Percentiles rank a stretch among this genome's conserved stretches.
These are phyloP conservation scores for Monochamus alternatus DNA, from an alignment of 2,888 invertebrate species.

Conservation along the genomic window DNA sequence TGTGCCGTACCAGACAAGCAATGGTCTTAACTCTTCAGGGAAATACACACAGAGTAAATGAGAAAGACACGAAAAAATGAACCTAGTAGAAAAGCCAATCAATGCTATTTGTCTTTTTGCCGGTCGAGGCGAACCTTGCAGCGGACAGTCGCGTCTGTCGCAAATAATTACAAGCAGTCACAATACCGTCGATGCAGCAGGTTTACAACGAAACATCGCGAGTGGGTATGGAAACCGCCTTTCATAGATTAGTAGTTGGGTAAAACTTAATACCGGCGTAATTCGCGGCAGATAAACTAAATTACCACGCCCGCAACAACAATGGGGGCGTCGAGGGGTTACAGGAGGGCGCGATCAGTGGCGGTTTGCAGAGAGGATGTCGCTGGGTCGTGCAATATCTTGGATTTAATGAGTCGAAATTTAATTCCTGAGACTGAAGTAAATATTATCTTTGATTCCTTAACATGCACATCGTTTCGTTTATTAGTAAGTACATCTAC, in stretches of 20 bases:
- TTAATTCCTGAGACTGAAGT: no score
- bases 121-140: no score
- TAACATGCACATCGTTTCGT: no score
- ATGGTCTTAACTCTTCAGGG: no score
- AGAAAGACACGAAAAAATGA: no score
- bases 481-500: no score
- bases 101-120: no score
- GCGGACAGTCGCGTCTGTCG: neutral
- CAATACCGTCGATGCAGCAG: constrained; percentile 15
- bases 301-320: constrained; percentile 50
- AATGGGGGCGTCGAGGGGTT: constrained; percentile 36
- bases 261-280: constrained; percentile 50
- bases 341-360: neutral
- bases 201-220: constrained; percentile 13
- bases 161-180: constrained; percentile 11
- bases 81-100: no score
- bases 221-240: constrained; percentile 32
- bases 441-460: neutral
- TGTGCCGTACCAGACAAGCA: no score
- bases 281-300: constrained; percentile 51
- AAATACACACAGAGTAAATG: no score
- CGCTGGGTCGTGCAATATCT: neutral
- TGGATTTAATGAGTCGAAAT: neutral
- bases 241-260: constrained; percentile 52
- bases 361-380: neutral